phyloP scores from a whole-genome alignment of 2,888 invertebrate genomes.

The Phyto melanocephala region DNA sequence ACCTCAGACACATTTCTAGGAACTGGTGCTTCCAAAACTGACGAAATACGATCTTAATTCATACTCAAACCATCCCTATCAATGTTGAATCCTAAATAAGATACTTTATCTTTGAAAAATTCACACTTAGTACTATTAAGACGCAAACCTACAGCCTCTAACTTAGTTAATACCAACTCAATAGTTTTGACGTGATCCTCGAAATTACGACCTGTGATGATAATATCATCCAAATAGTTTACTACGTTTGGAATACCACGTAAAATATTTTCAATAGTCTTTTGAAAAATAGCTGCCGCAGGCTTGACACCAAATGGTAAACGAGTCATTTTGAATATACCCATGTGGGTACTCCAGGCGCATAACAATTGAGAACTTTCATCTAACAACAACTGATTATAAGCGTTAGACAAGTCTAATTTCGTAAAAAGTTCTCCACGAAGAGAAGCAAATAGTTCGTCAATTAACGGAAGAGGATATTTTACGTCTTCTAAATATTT shows the following conservation, averaged over 20 bases:
- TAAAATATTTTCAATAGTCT: slow-evolving; percentile 29
- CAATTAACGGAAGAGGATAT: neutral
- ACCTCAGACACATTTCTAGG: slow-evolving; percentile 40
- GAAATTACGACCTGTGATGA: slow-evolving; percentile 33
- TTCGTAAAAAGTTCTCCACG: slow-evolving; percentile 3
- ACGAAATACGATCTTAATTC: slow-evolving; percentile 24
- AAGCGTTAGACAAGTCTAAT: slow-evolving; percentile 27
- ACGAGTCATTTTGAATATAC: slow-evolving; percentile 36
- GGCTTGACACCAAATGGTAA: slow-evolving; percentile 40
- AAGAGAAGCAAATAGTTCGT: neutral
- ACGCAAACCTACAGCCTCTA: slow-evolving; percentile 7
- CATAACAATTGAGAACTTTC: slow-evolving; percentile 40
- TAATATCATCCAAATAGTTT: slow-evolving; percentile 49
- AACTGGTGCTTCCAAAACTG: slow-evolving; percentile 34
- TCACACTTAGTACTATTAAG: slow-evolving; percentile 30
- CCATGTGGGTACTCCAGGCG: slow-evolving; percentile 37
- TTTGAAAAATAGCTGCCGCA: slow-evolving; percentile 43
- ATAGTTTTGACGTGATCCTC: slow-evolving; percentile 40
- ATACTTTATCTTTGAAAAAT: slow-evolving; percentile 50
- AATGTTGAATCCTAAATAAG: slow-evolving; percentile 45
- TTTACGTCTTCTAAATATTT: neutral
- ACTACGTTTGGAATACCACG: slow-evolving; percentile 30
- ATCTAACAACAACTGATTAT: slow-evolving; percentile 14
- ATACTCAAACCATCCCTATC: slow-evolving; percentile 36
- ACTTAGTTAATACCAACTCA: slow-evolving; percentile 29